Evolutionary conservation across 2,888 invertebrate genomes (phyloP).

Genomic region (Nudaria mundana): DNA sequence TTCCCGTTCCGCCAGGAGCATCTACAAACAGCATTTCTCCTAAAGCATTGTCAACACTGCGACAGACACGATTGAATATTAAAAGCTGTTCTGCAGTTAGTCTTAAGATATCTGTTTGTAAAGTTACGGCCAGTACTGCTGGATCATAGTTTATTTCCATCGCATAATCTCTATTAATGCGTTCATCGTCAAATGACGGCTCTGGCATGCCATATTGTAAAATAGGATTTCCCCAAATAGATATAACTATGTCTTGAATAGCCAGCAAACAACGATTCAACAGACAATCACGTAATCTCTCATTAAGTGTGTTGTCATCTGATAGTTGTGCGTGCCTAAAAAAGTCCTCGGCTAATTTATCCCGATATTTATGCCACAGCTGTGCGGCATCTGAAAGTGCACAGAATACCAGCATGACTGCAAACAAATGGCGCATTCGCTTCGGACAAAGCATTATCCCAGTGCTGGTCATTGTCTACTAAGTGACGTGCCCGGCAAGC

Average conservation of each 20-base stretch:
- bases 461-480: slow-evolving; percentile 41
- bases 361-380: too few species aligned
- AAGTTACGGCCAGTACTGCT: slow-evolving; percentile 12
- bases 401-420: too few species aligned
- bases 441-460: slow-evolving; percentile 29
- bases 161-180: slow-evolving; percentile 12
- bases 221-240: too few species aligned
- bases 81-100: slow-evolving; percentile 2
- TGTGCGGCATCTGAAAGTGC: too few species aligned
- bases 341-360: too few species aligned
- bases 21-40: slow-evolving; percentile 16
- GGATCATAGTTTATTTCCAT: slow-evolving; percentile 12
- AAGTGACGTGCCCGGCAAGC: slow-evolving; percentile 26
- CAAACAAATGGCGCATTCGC: slow-evolving; percentile 24
- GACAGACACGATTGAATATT: slow-evolving; percentile 12
- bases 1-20: not conserved
- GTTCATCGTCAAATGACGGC: slow-evolving; percentile 1
- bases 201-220: too few species aligned
- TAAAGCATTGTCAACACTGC: slow-evolving; percentile 13
- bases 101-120: slow-evolving; percentile 9
- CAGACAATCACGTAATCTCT: too few species aligned
- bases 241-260: too few species aligned
- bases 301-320: too few species aligned
- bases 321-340: too few species aligned
- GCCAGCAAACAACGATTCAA: too few species aligned